Percentiles rank a stretch among this genome's conserved stretches.
Evolutionary conservation across 2,797 vertebrate species (phyloP).

Genomic region (Cephalopachus bancanus): DNA sequence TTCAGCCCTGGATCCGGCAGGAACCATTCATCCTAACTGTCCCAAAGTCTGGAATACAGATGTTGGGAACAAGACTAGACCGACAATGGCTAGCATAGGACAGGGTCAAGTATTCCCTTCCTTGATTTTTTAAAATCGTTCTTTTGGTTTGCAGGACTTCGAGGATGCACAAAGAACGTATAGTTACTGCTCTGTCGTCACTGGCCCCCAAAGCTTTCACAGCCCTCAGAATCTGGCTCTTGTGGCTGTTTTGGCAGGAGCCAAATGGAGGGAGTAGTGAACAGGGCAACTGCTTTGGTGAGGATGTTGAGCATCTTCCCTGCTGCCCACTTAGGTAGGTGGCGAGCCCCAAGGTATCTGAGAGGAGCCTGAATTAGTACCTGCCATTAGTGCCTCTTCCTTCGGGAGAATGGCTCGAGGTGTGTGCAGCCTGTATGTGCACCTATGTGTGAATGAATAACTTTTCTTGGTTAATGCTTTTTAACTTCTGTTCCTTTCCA

Average conservation of each 20-base stretch:
- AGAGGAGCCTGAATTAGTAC: not conserved
- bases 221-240: not conserved
- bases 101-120: not conserved
- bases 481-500: not conserved
- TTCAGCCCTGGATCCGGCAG: not conserved
- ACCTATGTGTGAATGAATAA: not conserved
- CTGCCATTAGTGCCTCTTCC: not conserved
- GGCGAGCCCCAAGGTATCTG: not conserved
- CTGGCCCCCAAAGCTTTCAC: not conserved
- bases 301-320: not conserved
- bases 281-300: not conserved
- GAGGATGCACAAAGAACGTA: not conserved
- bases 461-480: slow-evolving; percentile 47
- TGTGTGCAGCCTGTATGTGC: not conserved
- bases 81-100: not conserved
- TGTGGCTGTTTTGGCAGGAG: not conserved
- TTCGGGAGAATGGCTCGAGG: not conserved
- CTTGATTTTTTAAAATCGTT: not conserved
- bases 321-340: not conserved
- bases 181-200: not conserved
- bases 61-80: too few species aligned
- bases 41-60: not conserved
- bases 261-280: not conserved
- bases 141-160: not conserved
- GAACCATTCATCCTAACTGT: not conserved